Evolutionary conservation across 92 coral and sea anemone species (phyloP).

Genomic region (Siderastrea siderea): DNA sequence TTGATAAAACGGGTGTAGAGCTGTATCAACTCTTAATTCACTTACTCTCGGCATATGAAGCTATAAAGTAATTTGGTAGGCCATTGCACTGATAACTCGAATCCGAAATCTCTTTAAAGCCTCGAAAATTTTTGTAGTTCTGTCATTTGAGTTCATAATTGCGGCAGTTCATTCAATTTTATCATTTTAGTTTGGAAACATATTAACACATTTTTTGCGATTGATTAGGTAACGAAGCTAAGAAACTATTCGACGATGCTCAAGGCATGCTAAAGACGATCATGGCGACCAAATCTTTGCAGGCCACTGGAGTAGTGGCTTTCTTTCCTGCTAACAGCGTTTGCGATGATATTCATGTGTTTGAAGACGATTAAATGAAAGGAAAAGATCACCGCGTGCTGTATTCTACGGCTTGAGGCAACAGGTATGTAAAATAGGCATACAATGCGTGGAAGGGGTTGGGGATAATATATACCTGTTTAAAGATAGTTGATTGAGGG

Average conservation of each 20-base stretch:
- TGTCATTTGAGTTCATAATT: no score
- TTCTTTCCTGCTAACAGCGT: slow-evolving; percentile 91
- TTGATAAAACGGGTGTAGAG: no score
- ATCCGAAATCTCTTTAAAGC: no score
- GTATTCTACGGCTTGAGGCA: slow-evolving; percentile 88
- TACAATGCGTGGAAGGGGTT: background rate
- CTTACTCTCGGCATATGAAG: no score
- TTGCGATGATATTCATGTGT: slow-evolving; percentile 90
- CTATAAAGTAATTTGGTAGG: no score
- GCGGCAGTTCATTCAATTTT: no score
- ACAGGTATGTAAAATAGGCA: slow-evolving; percentile 39
- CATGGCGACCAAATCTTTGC: slow-evolving; percentile 69
- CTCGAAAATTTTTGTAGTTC: no score
- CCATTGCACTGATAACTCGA: no score
- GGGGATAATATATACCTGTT: no score
- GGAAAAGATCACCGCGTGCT: slow-evolving; percentile 76
- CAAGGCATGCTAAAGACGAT: slow-evolving; percentile 83
- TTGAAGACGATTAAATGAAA: slow-evolving; percentile 70
- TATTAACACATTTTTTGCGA: background rate
- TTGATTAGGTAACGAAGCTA: slow-evolving; percentile 82
- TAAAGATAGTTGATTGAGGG: no score
- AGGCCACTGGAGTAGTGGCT: slow-evolving; percentile 77
- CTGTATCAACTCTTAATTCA: no score
- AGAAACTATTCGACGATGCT: slow-evolving; percentile 88
- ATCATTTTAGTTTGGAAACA: no score